Conservation (phyloP, 2,797 vertebrate genomes). For the Eidolon dupreanum region DNA sequence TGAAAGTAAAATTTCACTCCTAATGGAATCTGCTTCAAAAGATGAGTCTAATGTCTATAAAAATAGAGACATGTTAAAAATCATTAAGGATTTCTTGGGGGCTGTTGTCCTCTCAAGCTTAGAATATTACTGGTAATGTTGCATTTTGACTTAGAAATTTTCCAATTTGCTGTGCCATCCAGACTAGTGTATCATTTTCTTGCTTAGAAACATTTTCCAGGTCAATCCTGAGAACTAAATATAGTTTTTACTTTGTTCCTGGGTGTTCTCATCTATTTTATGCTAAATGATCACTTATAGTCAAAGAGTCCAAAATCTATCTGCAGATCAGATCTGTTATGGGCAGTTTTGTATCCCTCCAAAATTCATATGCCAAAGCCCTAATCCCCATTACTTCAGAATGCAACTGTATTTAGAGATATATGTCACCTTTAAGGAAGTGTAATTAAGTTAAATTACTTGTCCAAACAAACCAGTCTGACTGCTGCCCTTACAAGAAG, state of each 20-base stretch:
- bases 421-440: background rate
- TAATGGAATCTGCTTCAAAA: background rate
- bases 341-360: background rate
- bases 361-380: background rate
- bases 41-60: background rate
- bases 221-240: background rate
- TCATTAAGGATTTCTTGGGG: background rate
- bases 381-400: background rate
- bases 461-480: background rate
- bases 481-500: background rate
- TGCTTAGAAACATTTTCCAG: background rate
- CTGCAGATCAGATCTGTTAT: background rate
- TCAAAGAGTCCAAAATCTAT: background rate
- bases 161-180: conserved; percentile 39
- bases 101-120: background rate
- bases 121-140: conserved; percentile 40
- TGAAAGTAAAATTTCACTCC: background rate
- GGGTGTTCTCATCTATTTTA: background rate
- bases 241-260: background rate
- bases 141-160: conserved; percentile 43
- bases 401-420: background rate
- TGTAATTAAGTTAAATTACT: background rate
- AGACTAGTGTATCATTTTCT: conserved; percentile 53
- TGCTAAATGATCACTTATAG: background rate
- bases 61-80: conserved; percentile 45